Evolutionary conservation across 2,113 vertebrate species (phyloP), one percentile per base, ranked within the genome.

Genomic region (Colossoma macropomum): DNA sequence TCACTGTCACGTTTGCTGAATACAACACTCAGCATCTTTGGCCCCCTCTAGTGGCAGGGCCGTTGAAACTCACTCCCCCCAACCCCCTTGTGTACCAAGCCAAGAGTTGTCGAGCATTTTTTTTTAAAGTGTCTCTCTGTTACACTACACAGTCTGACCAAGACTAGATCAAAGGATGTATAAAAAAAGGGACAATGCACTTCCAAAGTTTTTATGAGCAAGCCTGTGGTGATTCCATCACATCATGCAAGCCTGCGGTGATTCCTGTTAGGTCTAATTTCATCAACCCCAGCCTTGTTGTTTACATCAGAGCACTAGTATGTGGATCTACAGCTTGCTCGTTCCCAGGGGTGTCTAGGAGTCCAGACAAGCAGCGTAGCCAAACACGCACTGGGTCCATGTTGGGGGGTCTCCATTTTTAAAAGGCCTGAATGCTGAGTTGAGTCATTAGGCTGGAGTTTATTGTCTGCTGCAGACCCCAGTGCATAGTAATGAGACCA

Each of bases 401-500:
- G 66, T 70, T 15, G 28, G 19, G n/a, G 21, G 79, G 80, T 6
- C 71, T 15, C 45, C 60, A 76, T 72, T 74, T 63, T 76, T 76
- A 83, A 84, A 86, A 23, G 72, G 62, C 62, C 59, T 59, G 68
- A 83, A 83, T 88, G 82, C 75, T 91, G 87, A 87, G 83, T 88
- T 88, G 85, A 87, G 41, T 82, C 80, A 89, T 91, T 89, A 90
- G 88, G 87, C 89, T 90, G 56, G 86, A 84, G 21, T 54, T 69
- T 89, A 89, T 85, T 91, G 72, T 91, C 90, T 82, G 54, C 79
- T 80, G 50, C 85, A 59, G 77, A 77, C 38, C 81, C 86, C 79
- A 86, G 69, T 85, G 81, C 21, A 50, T 60, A 28, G 74, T 89
- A 87, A 88, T 89, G 87, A 84, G 28, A 41, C 48, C 41, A 79